Evolutionary conservation across 2,888 invertebrate species (phyloP).

Genomic region (Oxyscelio sp.): DNA sequence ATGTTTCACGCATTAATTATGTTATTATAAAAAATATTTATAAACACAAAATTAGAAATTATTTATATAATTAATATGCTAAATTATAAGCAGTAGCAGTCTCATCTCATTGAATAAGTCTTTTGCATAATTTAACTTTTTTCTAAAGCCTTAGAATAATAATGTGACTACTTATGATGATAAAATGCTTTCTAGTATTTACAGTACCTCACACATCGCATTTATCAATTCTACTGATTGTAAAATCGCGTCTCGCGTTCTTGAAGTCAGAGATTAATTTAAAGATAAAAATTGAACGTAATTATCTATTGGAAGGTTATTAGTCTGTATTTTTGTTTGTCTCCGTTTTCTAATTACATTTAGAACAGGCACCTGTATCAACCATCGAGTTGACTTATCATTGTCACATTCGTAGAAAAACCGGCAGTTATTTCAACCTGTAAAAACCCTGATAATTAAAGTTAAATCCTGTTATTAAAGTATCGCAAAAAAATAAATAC

Average conservation of each 20-base stretch:
- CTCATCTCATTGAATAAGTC: no score
- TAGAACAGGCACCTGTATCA: conserved; percentile 3
- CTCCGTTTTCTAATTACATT: conserved; percentile 50
- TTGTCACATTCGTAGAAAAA: conserved; percentile 2
- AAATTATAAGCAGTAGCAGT: no score
- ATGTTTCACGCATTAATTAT: no score
- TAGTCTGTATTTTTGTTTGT: conserved; percentile 26
- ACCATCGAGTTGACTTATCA: conserved; percentile 16
- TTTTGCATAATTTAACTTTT: background rate
- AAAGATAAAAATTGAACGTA: conserved; percentile 34
- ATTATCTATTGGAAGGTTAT: conserved; percentile 41
- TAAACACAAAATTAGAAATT: no score
- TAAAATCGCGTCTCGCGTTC: conserved; percentile 26
- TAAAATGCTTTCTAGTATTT: conserved; percentile 11
- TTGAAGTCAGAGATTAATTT: background rate
- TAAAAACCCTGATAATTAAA: no score
- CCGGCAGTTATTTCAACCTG: no score
- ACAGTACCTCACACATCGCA: background rate
- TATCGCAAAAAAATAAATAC: no score
- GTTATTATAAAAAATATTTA: no score
- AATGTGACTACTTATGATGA: conserved; percentile 1
- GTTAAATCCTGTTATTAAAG: no score
- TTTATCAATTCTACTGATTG: conserved; percentile 34
- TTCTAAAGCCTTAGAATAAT: background rate
- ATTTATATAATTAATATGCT: no score